Conservation (phyloP, 2,888 invertebrate genomes). For the Chymomyza procnemis region DNA sequence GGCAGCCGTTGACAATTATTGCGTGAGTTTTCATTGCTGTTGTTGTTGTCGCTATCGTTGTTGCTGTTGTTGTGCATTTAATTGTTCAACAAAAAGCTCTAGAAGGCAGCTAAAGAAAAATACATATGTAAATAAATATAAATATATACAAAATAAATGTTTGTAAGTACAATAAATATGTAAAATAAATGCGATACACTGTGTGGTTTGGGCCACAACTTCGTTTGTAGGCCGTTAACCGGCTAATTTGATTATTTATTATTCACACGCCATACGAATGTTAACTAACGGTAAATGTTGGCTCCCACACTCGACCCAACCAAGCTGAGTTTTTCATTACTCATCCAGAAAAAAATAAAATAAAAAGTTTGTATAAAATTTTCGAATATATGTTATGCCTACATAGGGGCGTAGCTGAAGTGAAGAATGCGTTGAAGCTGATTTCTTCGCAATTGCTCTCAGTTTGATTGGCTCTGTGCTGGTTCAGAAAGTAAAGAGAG, state of each 20-base stretch:
- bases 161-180: neutral
- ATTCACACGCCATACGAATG: constrained; percentile 39
- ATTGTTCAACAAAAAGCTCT: constrained; percentile 31
- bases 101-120: constrained; percentile 28
- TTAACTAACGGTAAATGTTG: constrained; percentile 15
- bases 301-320: neutral
- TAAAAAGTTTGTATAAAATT: constrained; percentile 21
- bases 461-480: too few species aligned
- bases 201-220: constrained; percentile 6
- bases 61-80: constrained; percentile 20
- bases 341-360: constrained; percentile 20
- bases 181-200: neutral
- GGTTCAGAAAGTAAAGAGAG: too few species aligned
- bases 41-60: constrained; percentile 13
- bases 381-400: too few species aligned
- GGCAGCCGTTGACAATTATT: constrained; percentile 51
- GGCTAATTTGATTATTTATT: constrained; percentile 43
- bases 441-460: too few species aligned
- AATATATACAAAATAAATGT: too few species aligned
- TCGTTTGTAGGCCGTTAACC: constrained; percentile 32
- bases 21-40: constrained; percentile 52
- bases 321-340: constrained; percentile 4
- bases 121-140: too few species aligned
- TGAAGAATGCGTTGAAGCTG: too few species aligned
- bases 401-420: too few species aligned